A percentile compares a stretch with the other conserved stretches of the same genome.
phyloP scores from a whole-genome alignment of 2,888 invertebrate genomes.

The Hypercompe scribonia region DNA sequence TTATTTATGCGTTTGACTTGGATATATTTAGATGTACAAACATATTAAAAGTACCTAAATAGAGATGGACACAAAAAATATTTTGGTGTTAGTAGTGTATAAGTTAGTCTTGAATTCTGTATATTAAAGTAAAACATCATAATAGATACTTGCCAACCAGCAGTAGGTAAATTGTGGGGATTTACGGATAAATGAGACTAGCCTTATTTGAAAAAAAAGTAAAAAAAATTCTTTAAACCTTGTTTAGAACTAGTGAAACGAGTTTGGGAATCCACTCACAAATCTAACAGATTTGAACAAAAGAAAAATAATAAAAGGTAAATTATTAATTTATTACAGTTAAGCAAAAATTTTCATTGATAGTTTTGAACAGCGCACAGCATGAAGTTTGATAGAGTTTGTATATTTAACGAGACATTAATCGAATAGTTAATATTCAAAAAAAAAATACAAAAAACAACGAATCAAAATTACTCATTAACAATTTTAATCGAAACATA shows the following conservation, averaged over 20 bases:
- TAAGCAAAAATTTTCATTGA: neutral
- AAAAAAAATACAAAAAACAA: slow-evolving; percentile 34
- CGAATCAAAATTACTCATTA: slow-evolving; percentile 35
- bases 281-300: neutral
- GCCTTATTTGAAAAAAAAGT: neutral
- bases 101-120: too few species aligned
- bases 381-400: neutral
- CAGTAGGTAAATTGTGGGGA: neutral
- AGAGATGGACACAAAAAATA: too few species aligned
- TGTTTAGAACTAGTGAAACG: neutral
- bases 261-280: too few species aligned
- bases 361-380: neutral
- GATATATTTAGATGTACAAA: too few species aligned
- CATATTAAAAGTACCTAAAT: too few species aligned
- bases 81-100: too few species aligned
- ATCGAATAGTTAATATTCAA: slow-evolving; percentile 20
- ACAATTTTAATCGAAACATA: slow-evolving; percentile 41
- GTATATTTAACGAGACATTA: slow-evolving; percentile 19
- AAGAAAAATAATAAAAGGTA: neutral
- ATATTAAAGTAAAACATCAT: too few species aligned
- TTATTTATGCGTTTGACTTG: too few species aligned
- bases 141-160: too few species aligned
- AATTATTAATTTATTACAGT: neutral
- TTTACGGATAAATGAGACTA: neutral
- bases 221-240: neutral